These are phyloP conservation scores for Lophius americanus DNA, from an alignment of 2,797 vertebrate species.

Conservation along the genomic window DNA sequence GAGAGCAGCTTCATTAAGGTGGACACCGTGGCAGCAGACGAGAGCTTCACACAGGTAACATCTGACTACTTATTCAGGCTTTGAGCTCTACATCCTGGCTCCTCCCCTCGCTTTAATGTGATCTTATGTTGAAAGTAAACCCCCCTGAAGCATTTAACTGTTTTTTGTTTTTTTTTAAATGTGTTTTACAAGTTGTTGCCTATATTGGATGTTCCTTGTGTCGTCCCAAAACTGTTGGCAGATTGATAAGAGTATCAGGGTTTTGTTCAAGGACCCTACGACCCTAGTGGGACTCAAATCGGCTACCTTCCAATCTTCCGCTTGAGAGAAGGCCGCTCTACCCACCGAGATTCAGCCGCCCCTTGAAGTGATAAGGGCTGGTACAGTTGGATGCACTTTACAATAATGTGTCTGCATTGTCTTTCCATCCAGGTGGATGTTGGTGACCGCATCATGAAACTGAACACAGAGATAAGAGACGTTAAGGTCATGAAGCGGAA, in stretches of 20 bases:
- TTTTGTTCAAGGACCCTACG: too few relatives aligned
- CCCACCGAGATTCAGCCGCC: too few relatives aligned
- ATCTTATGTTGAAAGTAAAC: conserved; percentile 50
- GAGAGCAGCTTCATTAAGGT: conserved; percentile 97
- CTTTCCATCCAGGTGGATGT: conserved; percentile 87
- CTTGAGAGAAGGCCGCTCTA: too few relatives aligned
- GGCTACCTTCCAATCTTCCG: too few relatives aligned
- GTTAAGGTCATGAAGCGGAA: conserved; percentile 92
- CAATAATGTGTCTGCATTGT: conserved; percentile 9
- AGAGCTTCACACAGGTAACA: conserved; percentile 97
- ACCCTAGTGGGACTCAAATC: too few relatives aligned
- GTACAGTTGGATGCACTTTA: conserved; percentile 22
- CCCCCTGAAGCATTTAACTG: conserved; percentile 40
- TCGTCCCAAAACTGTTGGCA: conserved; percentile 38
- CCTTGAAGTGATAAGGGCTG: conserved; percentile 32
- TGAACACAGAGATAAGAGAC: conserved; percentile 96
- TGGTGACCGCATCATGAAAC: conserved; percentile 97
- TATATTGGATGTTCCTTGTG: conserved; percentile 44
- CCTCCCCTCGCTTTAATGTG: conserved; percentile 59
- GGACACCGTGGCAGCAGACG: conserved; percentile 96
- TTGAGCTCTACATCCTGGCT: conserved; percentile 49
- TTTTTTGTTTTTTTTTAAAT: conserved; percentile 53
- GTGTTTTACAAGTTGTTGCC: conserved; percentile 57
- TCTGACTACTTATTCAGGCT: conserved; percentile 50
- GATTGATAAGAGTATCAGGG: neutral